Conservation (phyloP, 2,797 vertebrate species). For the Avahi laniger region DNA sequence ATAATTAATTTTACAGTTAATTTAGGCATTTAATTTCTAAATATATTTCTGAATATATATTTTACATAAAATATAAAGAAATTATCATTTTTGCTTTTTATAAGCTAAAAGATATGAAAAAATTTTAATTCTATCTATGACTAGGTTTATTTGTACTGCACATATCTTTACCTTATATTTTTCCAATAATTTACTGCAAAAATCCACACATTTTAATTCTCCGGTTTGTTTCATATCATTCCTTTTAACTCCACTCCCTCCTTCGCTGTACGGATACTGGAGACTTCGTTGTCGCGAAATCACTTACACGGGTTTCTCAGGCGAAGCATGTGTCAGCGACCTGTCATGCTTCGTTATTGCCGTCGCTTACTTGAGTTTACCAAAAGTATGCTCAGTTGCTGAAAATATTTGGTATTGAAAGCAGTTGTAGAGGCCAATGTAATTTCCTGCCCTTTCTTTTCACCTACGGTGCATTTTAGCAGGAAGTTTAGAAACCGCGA, state of each 20-base stretch:
- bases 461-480: neutral
- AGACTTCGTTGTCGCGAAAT: neutral
- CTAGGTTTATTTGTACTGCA: neutral
- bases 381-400: neutral
- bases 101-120: neutral
- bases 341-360: neutral
- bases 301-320: neutral
- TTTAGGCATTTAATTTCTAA: neutral
- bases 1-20: neutral
- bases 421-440: neutral
- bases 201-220: neutral
- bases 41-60: neutral
- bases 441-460: neutral
- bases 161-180: neutral
- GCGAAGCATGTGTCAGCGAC: neutral
- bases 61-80: neutral
- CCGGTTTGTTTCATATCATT: neutral
- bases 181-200: neutral
- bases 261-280: neutral
- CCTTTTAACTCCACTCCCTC: neutral
- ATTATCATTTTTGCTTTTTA: neutral
- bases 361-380: neutral
- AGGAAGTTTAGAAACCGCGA: neutral
- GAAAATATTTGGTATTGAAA: neutral
- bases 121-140: neutral